Base-by-base conservation (phyloP, 2,113 vertebrate species). In the Rhynchopsitta pachyrhyncha region DNA sequence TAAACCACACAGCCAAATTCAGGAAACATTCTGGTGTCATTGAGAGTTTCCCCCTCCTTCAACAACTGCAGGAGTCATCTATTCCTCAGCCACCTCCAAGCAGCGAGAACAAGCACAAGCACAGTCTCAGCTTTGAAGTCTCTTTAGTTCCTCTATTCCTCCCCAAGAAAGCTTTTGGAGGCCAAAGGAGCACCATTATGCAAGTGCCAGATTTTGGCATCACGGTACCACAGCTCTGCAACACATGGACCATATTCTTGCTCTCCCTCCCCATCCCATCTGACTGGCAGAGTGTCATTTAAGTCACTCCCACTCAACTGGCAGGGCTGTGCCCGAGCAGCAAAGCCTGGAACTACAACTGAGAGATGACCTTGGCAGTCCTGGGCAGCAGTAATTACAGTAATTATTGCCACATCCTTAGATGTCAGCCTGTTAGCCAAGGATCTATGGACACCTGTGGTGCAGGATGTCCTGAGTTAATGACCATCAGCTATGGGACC, bases 321-420 rank as follows among this genome's bases (percentile, higher is more conserved):
- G 90, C 91, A 47, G 82, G 92, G 95, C 75, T 89, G 88, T 80
- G 89, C 95, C 86, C 77, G 76, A 96, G 95, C 92, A 96, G 95
- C 95, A 97, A 96, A 95, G 95, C 92, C 95, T 82, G 97, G 92
- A 95, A 42, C 89, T 90, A 31, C 95, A 93, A 39, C 78, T 62
- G 92, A 83, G 97, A 93, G 93, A 91, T 84, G 86, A 77, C 95
- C 94, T 69, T 82, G 86, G 95, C 89, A 68, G 80, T 55, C 73
- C 80, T 25, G 63, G 95, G 59, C 93, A 97, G 94, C 88, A 49
- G 83, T 92, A 97, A 98, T 97, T 86, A 96, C 95, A 93, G 70
- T 90, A 96, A 98, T 88, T 96, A 96, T 95, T 77, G 93, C 74
- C 95, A 60, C 88, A 88, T 92, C 82, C 94, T 96, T 95, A 88